Percentiles rank a stretch among this genome's conserved stretches.
Conservation (phyloP, 2,888 invertebrate genomes). For the Timema cristinae region DNA sequence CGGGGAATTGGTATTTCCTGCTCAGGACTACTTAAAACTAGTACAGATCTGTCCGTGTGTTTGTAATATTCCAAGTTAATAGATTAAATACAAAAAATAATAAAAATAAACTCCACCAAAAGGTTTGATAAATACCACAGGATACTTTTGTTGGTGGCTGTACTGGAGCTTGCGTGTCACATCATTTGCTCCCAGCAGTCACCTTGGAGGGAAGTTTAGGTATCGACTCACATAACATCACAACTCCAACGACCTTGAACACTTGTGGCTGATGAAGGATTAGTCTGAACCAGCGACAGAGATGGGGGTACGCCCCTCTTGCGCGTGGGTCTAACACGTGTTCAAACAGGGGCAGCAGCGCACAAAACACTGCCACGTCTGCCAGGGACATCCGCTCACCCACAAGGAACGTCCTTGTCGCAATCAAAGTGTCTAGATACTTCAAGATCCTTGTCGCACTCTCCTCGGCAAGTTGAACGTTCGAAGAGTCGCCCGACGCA, state of each 20-base stretch:
- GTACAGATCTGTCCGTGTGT: no score
- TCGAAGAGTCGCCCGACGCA: slow-evolving; percentile 26
- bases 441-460: slow-evolving; percentile 38
- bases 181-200: not conserved
- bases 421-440: slow-evolving; percentile 40
- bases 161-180: not conserved
- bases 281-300: slow-evolving; percentile 47
- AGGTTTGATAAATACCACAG: no score
- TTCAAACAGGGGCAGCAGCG: slow-evolving; percentile 42
- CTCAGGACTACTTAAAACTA: no score
- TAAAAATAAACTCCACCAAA: no score
- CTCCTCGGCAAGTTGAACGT: slow-evolving; percentile 35
- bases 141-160: no score
- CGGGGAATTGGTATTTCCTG: no score
- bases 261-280: slow-evolving; percentile 44
- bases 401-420: slow-evolving; percentile 44
- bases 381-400: slow-evolving; percentile 46
- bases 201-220: no score
- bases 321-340: slow-evolving; percentile 37
- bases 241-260: slow-evolving; percentile 34
- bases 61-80: no score
- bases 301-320: slow-evolving; percentile 39
- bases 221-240: not conserved
- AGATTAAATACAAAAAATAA: no score
- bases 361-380: slow-evolving; percentile 42